Base-by-base conservation (phyloP, 2,113 vertebrate species). In the Bettongia penicillata region DNA sequence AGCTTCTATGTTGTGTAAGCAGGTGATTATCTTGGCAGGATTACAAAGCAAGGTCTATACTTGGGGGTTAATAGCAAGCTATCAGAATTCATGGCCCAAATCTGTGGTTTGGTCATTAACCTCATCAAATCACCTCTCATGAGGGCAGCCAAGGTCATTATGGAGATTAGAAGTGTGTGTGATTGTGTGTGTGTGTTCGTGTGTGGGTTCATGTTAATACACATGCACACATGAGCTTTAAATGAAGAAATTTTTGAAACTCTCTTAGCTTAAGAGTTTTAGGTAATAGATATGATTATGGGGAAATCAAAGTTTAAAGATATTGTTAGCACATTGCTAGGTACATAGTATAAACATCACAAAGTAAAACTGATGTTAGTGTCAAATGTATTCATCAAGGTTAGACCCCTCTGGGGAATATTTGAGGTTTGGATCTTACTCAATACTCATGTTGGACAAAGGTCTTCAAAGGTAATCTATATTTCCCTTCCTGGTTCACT, bases 41-140 rank as follows among this genome's bases (percentile, higher is more conserved):
- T 96, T 96, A 95, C 77, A 94, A 94, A 93, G 77, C 55, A 57
- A 47, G 48, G 92, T 49, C n/a, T 55, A 53, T 97, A 97, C 47
- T 50, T 92, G 22, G 97, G 84, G 95, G 94, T 97, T 96, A 98
- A 97, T 49, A 50, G 57, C 48, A n/a, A 53, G 14, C 53, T 43
- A 3, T 84, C 92, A 97, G 53, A 96, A 95, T 93, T 95, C 53
- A 95, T 92, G 90, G 11, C 84, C 93, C 0, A 90, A 93, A 31
- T 43, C n/a, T 97, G 55, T 97, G 97, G 61, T 47, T 48, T 7
- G 61, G n/a, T 50, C 47, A 53, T 95, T 97, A 97, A 96, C 68
- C 31, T 93, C 24, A 95, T 91, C 53, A 93, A 55, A 91, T 55
- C 92, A 89, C 92, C 50, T 0, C 48, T 97, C 93, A 93, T 37